Conservation (phyloP, 2,888 invertebrate genomes). For the Orthosia cruda region DNA sequence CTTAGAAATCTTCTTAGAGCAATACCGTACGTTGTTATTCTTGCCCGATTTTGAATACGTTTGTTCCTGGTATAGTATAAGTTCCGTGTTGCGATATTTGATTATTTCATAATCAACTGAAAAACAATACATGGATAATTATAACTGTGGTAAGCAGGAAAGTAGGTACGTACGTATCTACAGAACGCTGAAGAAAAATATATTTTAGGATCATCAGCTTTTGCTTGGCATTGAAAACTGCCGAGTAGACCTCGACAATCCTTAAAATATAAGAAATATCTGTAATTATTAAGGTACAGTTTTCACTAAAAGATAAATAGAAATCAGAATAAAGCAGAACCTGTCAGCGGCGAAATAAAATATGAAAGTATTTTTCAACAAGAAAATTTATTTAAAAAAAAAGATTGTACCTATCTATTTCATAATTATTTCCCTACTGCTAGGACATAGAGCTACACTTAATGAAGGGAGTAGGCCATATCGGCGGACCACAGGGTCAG, state of each 20-base stretch:
- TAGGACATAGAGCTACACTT: not conserved
- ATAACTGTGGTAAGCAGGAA: not conserved
- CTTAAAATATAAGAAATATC: not conserved
- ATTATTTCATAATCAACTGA: constrained; percentile 39
- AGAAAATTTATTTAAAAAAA: not conserved
- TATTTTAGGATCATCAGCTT: not conserved
- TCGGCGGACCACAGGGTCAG: not conserved
- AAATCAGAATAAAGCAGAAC: not conserved
- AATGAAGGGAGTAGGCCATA: not conserved
- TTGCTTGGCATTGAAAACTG: not conserved
- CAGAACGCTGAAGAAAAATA: not conserved
- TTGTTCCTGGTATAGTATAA: constrained; percentile 31
- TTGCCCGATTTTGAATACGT: constrained; percentile 35
- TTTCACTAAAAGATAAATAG: not conserved
- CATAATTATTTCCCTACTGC: not conserved
- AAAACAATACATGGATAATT: constrained; percentile 13
- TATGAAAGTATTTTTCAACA: not conserved
- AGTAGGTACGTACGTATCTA: not conserved
- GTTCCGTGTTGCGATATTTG: constrained; percentile 13
- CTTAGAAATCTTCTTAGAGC: constrained; percentile 21
- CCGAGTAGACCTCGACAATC: not conserved
- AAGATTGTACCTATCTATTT: too few relatives aligned
- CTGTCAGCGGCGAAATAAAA: not conserved
- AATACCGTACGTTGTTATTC: constrained; percentile 11
- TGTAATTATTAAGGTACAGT: not conserved